A percentile compares a stretch with the other conserved stretches of the same genome.
These are phyloP conservation scores for Lamellibrachia satsuma DNA, from an alignment of 2,888 invertebrate genomes.

Conservation along the genomic window DNA sequence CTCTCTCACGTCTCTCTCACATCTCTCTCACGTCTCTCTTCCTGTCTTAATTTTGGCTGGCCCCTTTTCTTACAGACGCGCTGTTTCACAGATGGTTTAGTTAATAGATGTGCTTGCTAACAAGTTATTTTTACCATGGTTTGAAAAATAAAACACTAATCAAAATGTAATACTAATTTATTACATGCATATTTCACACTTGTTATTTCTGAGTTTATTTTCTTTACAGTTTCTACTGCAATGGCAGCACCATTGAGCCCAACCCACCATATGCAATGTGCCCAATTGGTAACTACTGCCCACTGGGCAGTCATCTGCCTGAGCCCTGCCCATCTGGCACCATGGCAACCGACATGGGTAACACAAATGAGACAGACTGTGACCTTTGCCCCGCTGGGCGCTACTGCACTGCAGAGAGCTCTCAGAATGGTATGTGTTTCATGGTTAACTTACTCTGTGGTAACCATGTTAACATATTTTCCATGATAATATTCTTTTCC, in stretches of 20 bases:
- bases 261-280: conserved; percentile 55
- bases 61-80: too few relatives aligned
- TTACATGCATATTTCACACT: not conserved
- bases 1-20: too few relatives aligned
- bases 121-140: too few relatives aligned
- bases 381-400: conserved; percentile 57
- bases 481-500: not conserved
- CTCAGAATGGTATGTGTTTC: conserved; percentile 49
- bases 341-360: conserved; percentile 55
- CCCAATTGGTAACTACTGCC: conserved; percentile 63
- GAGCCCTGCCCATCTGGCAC: conserved; percentile 57
- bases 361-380: conserved; percentile 56
- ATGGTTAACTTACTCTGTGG: too few relatives aligned
- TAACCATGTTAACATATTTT: not conserved
- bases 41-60: too few relatives aligned
- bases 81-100: too few relatives aligned
- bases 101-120: too few relatives aligned
- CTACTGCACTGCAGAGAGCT: conserved; percentile 58
- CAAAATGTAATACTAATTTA: not conserved
- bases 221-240: conserved; percentile 58
- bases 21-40: too few relatives aligned
- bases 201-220: conserved; percentile 17
- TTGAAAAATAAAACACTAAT: too few relatives aligned
- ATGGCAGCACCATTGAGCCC: conserved; percentile 55
- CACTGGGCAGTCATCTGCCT: conserved; percentile 53